phyloP scores from a whole-genome alignment of 2,113 vertebrate species.

The Aviceda subcristata region DNA sequence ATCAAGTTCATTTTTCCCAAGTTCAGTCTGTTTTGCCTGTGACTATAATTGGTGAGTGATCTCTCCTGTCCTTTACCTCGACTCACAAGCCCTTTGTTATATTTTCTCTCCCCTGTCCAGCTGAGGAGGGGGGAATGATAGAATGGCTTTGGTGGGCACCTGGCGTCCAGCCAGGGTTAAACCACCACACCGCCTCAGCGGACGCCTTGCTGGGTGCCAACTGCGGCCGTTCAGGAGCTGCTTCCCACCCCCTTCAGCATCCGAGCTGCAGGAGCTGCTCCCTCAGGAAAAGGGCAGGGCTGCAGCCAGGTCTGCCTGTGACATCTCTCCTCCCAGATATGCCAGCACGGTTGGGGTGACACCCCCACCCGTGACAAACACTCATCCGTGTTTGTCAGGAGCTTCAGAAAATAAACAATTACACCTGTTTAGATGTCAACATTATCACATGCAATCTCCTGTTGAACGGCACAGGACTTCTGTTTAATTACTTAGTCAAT shows the following conservation, averaged over 20 bases:
- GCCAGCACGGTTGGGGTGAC: neutral
- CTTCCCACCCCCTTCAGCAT: neutral
- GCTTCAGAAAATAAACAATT: neutral
- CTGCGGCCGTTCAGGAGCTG: neutral
- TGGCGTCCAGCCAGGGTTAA: too few species aligned
- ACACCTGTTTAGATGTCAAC: neutral
- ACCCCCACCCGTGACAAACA: neutral
- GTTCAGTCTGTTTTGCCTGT: too few species aligned
- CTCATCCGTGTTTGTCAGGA: neutral
- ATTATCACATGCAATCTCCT: neutral
- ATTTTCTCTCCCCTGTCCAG: too few species aligned
- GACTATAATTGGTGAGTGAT: too few species aligned
- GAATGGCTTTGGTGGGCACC: too few species aligned
- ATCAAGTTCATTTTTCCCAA: too few species aligned
- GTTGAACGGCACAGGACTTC: neutral
- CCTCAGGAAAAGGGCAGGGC: neutral
- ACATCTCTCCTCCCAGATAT: neutral
- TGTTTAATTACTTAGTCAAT: neutral
- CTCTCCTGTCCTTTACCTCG: too few species aligned
- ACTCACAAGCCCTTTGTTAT: too few species aligned
- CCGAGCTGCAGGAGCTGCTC: fast-evolving
- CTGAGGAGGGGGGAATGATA: too few species aligned
- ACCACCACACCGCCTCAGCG: too few species aligned
- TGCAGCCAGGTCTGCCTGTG: neutral
- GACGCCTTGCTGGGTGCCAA: neutral